Evolutionary conservation across 2,797 vertebrate species (phyloP), one percentile per base, ranked within the genome.

Genomic region (Neosilurus hyrtlii): DNA sequence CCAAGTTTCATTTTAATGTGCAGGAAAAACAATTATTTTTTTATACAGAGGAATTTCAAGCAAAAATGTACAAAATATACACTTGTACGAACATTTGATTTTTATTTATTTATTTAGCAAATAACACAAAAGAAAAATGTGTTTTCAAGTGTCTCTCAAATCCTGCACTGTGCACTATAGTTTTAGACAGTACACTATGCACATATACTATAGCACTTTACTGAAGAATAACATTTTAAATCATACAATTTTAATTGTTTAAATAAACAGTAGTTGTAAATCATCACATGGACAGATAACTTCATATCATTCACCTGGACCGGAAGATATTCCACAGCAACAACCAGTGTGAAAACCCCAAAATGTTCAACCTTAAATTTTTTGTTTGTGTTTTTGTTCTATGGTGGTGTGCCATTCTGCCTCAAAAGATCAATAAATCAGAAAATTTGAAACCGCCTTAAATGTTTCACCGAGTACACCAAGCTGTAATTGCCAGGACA

Each of bases 11-110:
- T 62, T 81, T 77, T 56, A 81, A 71, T 70, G 49, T 52, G 56
- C 57, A 61, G 61, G 63, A 71, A 65, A 35, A 52, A 1, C 6
- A 43, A 30, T 30, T 26, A 22, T n/a, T 24, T 67, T 61, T 51
- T 66, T 9, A 65, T 35, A 9, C 3, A 14, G 1, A 10, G 18
- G 15, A 67, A 63, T 51, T 62, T 67, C 62, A 74, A 54, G 70
- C 80, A 82, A 82, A 74, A 82, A 63, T 65, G 2, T 30, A 81
- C 24, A 81, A 43, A 71, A 72, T 49, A 24, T n/a, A 65, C 6
- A 56, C 49, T 66, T 49, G 35, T 30, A 66, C 26, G n/a, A 80
- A 75, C 18, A 30, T 30, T 30, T 30, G 30, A 30, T 30, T 30
- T 30, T 30, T 30, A 30, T 49, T 57, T 49, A 65, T 49, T 20